Conservation (phyloP, 2,113 vertebrate genomes). For the Corythornis cristatus region DNA sequence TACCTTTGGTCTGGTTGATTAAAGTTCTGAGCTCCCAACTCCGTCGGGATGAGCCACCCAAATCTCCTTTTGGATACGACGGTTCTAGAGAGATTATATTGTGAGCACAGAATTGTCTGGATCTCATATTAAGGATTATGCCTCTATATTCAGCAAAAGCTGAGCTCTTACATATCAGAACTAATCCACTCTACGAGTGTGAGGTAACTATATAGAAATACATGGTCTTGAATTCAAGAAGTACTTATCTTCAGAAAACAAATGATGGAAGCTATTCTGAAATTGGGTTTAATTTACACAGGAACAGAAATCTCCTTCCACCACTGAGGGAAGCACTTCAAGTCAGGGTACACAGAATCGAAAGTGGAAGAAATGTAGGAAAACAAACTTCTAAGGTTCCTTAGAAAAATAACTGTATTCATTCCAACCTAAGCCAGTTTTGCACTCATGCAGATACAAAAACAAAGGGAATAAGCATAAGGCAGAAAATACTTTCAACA, state of each 20-base stretch:
- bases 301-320: background rate
- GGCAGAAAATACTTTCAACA: background rate
- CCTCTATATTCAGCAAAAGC: background rate
- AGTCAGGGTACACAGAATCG: background rate
- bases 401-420: background rate
- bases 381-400: background rate
- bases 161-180: background rate
- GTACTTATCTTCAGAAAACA: background rate
- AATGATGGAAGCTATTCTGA: background rate
- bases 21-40: conserved; percentile 96
- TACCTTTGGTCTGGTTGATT: conserved; percentile 93
- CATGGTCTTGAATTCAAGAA: background rate
- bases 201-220: background rate
- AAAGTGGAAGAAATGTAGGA: background rate
- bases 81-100: conserved; percentile 81
- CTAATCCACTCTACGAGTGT: background rate
- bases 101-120: background rate
- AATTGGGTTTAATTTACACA: background rate
- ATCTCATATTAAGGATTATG: background rate
- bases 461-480: background rate
- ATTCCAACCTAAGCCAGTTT: background rate
- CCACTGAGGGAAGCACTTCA: background rate
- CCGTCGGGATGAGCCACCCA: conserved; percentile 77
- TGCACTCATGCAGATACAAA: background rate
- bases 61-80: conserved; percentile 89